A percentile compares a stretch with the other conserved stretches of the same genome.
These are phyloP conservation scores for Tapera naevia DNA, from an alignment of 2,797 vertebrate genomes.

Conservation along the genomic window DNA sequence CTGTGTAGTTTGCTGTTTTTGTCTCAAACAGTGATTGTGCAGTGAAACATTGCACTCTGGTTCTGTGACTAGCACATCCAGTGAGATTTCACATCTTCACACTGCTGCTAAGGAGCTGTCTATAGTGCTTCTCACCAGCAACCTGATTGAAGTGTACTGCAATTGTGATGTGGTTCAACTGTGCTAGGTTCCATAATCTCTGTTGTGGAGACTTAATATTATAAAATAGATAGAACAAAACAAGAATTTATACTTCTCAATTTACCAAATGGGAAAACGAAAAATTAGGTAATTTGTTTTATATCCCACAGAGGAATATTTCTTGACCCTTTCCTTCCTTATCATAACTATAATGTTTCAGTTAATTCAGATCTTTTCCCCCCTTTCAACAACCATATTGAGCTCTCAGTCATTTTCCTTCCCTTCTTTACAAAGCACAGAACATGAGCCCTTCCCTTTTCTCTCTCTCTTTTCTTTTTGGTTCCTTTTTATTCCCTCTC, in stretches of 20 bases:
- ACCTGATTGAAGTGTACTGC: not conserved
- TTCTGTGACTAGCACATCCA: not conserved
- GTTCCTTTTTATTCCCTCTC: not conserved
- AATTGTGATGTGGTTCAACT: not conserved
- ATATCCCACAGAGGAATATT: not conserved
- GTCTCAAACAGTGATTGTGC: not conserved
- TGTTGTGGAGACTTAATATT: not conserved
- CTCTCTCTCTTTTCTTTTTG: accelerated
- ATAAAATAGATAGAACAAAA: not conserved
- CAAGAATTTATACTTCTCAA: not conserved
- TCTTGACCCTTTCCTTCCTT: not conserved
- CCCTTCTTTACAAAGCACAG: not conserved
- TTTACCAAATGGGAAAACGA: not conserved
- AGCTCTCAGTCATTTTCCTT: not conserved
- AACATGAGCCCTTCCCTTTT: not conserved
- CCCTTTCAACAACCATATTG: not conserved
- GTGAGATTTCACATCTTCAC: not conserved
- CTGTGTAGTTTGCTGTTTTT: not conserved
- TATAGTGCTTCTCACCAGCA: not conserved
- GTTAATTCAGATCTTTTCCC: not conserved
- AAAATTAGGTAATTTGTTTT: not conserved
- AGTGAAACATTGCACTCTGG: accelerated
- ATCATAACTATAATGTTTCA: not conserved
- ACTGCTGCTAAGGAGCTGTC: not conserved
- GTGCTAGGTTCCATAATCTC: not conserved